Base-by-base conservation (phyloP, 2,797 vertebrate species). In the Numenius phaeopus region DNA sequence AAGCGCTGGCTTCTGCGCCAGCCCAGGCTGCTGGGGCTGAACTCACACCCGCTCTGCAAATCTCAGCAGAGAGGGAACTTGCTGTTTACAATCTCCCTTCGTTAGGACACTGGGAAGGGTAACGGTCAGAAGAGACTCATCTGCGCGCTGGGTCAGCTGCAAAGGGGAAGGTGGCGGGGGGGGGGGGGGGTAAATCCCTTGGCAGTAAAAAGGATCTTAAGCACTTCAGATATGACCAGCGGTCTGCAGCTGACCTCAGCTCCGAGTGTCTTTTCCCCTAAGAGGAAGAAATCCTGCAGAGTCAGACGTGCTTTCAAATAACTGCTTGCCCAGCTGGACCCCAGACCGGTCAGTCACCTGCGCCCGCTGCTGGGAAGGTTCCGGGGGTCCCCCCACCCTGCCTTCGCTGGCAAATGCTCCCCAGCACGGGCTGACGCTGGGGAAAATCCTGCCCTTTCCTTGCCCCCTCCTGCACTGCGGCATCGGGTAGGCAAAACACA, bases 341-440 rank as follows among this genome's bases (percentile, higher is more conserved):
- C 0, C 1, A 39, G 50, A 34, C 21, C 3, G 6, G 46, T 2
- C 50, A 29, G 50, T 8, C 90, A 40, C 75, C 84, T 21, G 46
- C 5, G 30, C 30, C 0, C 0, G 59, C 46, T 32, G 44, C 64
- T 11, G n/a, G 47, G 24, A 24, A 3, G 29, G 75, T 39, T 39
- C 34, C 67, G 10, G 82, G 12, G 3, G 7, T 14, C 40, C 46
- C 40, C 40, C 22, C 40, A n/a, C 27, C 20, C 10, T 13, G 12
- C 32, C 61, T 12, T 13, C 0, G 0, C 34, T 5, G 29, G 18
- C 58, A 34, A 69, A 49, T 0, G 0, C 55, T 65, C 61, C 39
- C 24, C 3, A 61, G 57, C n/a, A 9, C 1, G 1, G 2, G 1
- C 3, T 5, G 44, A 37, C 2, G 9, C 9, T 23, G 23, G 24